These are phyloP conservation scores for Scartelaos histophorus DNA, from an alignment of 2,113 vertebrate species.

Conservation along the genomic window DNA sequence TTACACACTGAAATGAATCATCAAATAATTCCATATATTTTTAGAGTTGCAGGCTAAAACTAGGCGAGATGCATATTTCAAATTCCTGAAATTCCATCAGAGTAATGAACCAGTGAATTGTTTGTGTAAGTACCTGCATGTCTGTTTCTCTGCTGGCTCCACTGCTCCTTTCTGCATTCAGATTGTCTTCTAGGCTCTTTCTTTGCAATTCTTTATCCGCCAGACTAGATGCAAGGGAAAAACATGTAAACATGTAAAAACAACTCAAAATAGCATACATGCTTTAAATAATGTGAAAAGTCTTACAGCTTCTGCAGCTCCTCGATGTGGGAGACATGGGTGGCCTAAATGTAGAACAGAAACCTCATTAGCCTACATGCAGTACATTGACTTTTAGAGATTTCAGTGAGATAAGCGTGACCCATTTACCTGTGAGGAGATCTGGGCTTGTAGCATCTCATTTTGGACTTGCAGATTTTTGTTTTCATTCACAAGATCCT, in stretches of 20 bases:
- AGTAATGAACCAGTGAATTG: slow-evolving; percentile 21
- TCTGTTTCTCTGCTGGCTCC: slow-evolving; percentile 74
- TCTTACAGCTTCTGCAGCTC: slow-evolving; percentile 97
- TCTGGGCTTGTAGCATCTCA: slow-evolving; percentile 87
- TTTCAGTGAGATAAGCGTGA: slow-evolving; percentile 13
- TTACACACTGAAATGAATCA: background rate
- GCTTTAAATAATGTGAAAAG: background rate
- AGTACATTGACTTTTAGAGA: background rate
- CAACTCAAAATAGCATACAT: background rate
- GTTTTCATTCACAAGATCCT: slow-evolving; percentile 95
- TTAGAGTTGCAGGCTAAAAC: background rate
- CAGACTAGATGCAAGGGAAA: slow-evolving; percentile 56
- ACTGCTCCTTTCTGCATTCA: slow-evolving; percentile 79
- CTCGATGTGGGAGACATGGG: slow-evolving; percentile 87
- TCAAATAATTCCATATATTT: background rate
- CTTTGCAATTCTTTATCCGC: slow-evolving; percentile 80
- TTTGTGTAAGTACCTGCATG: slow-evolving; percentile 73
- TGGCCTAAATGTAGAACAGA: slow-evolving; percentile 59
- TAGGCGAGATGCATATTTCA: background rate
- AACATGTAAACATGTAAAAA: slow-evolving; percentile 4
- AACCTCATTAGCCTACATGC: slow-evolving; percentile 37
- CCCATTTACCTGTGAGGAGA: slow-evolving; percentile 85
- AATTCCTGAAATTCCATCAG: slow-evolving; percentile 26
- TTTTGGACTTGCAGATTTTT: slow-evolving; percentile 87
- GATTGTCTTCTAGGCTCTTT: slow-evolving; percentile 80